Evolutionary conservation across 2,113 vertebrate genomes (phyloP), one percentile per base, ranked within the genome.

Genomic region (Dipodomys ordii): DNA sequence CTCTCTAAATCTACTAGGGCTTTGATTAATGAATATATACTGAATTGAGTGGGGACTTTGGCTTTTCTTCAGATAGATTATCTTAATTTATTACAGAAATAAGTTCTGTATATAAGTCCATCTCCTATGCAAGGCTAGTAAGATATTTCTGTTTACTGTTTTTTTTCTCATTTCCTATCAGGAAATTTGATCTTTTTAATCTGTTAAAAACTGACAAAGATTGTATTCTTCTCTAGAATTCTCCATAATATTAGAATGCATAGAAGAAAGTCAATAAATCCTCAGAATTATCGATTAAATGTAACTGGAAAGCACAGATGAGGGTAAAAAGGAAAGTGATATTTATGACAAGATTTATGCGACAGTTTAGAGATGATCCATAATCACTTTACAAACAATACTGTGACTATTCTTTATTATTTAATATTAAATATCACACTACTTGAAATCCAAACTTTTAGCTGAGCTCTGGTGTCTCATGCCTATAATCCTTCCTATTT

Each of bases 161-260:
- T n/a, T 12, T 49, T 87, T 95, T 94, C 77, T 64, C 6, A 60
- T 73, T 94, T 95, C 77, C 72, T 32, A 8, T 25, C 81, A 62
- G 2, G 64, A 93, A 86, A 85, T 83, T 83, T 65, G 44, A 1
- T 69, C 62, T 76, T 95, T 94, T 39, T n/a, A 82, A 68, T 53
- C n/a, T 53, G 76, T 90, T 92, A 60, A 93, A 90, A 97, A 90
- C 39, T 79, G 49, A 68, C 22, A 93, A 71, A 27, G 18, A 87
- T 46, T 87, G 28, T 57, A 44, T 62, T 57, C 3, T 79, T 87
- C 25, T 87, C 30, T 85, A 95, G 46, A 92, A 72, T 83, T 72
- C 20, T 94, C 46, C 35, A 82, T 6, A 93, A 53, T 22, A 80
- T 15, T 57, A 83, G 16, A 2, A 60, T 88, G 83, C 30, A 87